Percentiles rank a stretch among this genome's conserved stretches.
Evolutionary conservation across 2,797 vertebrate species (phyloP).

Genomic region (Uromys caudimaculatus): DNA sequence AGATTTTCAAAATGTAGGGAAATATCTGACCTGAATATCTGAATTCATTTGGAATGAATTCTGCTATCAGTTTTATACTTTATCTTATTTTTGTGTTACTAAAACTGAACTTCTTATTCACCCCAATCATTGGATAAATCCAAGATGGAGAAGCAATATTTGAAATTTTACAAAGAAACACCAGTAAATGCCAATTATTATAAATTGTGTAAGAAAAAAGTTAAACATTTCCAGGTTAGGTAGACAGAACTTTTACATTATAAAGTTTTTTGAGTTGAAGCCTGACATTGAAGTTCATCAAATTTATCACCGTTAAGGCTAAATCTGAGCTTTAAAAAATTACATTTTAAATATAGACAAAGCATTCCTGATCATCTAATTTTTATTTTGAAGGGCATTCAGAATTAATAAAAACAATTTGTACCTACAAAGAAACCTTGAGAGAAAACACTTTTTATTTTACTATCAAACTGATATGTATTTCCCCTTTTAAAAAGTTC

Average conservation of each 20-base stretch:
- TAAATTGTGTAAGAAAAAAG: background rate
- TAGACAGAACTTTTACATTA: background rate
- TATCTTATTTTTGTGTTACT: background rate
- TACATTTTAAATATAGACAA: constrained; percentile 54
- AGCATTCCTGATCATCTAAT: background rate
- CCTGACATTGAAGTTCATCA: background rate
- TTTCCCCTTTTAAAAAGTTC: constrained; percentile 38
- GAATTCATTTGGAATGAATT: constrained; percentile 57
- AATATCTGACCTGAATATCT: background rate
- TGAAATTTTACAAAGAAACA: constrained; percentile 20
- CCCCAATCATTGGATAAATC: background rate
- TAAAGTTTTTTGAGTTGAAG: background rate
- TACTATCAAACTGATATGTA: background rate
- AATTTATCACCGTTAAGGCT: constrained; percentile 3
- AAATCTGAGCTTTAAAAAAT: constrained; percentile 20
- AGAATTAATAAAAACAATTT: background rate
- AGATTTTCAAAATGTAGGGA: constrained; percentile 31
- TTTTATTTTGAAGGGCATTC: constrained; percentile 40
- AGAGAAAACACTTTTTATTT: background rate
- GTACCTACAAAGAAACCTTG: background rate
- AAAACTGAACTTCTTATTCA: constrained; percentile 36
- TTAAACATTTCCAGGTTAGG: background rate
- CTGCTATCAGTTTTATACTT: constrained; percentile 43
- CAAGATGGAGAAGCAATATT: background rate
- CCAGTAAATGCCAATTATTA: background rate